Evolutionary conservation across 2,113 vertebrate species (phyloP), one percentile per base, ranked within the genome.

Genomic region (Caranx ignobilis): DNA sequence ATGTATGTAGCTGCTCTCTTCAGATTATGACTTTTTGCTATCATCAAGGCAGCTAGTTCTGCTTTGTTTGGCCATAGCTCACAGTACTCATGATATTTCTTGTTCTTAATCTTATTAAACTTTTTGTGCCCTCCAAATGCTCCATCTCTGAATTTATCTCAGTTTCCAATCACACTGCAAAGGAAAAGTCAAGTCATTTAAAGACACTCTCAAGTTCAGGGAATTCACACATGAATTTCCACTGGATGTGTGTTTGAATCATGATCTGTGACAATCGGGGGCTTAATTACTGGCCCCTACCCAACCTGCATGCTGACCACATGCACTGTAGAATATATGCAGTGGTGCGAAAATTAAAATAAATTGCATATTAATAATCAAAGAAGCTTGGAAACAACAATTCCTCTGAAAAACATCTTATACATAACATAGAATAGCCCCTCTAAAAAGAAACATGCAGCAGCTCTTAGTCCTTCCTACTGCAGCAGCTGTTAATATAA

Each of bases 21-120:
- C 75, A 75, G 70, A 79, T 77, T 62, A 35, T 59, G 34, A 88
- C 65, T 59, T 87, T 75, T 87, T 82, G 82, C 79, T 76, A 79
- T 86, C 68, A 82, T 75, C 75, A 71, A 75, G 73, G 86, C 88
- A 86, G 84, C 74, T 52, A 77, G 83, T 77, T 63, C 85, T 91
- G 80, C 85, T 86, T 85, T 74, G 73, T 87, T 85, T 87, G 76
- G 62, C 84, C 76, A 67, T 83, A 82, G 79, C 84, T 85, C 61
- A 67, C 71, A 57, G 82, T 89, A 54, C 80, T 84, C 72, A 35
- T 88, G 75, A 85, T 87, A 77, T 70, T 87, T 84, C 61, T 71
- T 84, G 71, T 92, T 87, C 83, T 81, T 91, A 91, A 93, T 79
- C 86, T 89, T 83, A 90, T 94, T 94, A 92, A 89, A 95, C 87